A percentile compares a stretch with the other conserved stretches of the same genome.
phyloP scores from a whole-genome alignment of 2,113 vertebrate species.

The Hyaena hyaena region DNA sequence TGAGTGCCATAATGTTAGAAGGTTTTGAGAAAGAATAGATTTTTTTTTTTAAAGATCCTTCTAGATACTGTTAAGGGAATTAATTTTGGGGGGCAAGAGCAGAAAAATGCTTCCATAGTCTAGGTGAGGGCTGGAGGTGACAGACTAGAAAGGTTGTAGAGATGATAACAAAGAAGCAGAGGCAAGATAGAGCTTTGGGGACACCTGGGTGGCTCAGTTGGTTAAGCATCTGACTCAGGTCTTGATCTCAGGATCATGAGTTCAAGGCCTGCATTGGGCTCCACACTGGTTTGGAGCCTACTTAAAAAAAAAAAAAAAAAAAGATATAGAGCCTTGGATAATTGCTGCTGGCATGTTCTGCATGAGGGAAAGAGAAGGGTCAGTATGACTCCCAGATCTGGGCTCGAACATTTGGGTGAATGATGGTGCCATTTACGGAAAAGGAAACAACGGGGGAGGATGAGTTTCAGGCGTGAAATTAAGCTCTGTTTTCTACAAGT shows the following conservation, averaged over 20 bases:
- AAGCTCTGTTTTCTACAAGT: not conserved
- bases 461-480: not conserved
- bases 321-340: rapidly evolving
- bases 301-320: too few relatives aligned
- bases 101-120: not conserved
- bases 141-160: rapidly evolving
- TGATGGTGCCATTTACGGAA: not conserved
- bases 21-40: not conserved
- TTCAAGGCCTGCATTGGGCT: too few relatives aligned
- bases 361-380: not conserved
- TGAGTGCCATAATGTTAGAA: not conserved
- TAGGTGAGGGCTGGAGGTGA: not conserved
- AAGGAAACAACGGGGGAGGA: not conserved
- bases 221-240: too few relatives aligned
- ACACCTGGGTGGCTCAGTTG: too few relatives aligned
- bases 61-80: not conserved
- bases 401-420: not conserved
- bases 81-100: not conserved
- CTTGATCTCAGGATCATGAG: too few relatives aligned
- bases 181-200: rapidly evolving
- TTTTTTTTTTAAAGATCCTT: not conserved
- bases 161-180: not conserved
- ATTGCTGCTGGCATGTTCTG: not conserved
- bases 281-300: too few relatives aligned
- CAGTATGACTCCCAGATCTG: not conserved